A percentile compares a stretch with the other conserved stretches of the same genome.
These are phyloP conservation scores for Astropecten irregularis DNA, from an alignment of 53 echinoderm and acorn worm species.

Conservation along the genomic window DNA sequence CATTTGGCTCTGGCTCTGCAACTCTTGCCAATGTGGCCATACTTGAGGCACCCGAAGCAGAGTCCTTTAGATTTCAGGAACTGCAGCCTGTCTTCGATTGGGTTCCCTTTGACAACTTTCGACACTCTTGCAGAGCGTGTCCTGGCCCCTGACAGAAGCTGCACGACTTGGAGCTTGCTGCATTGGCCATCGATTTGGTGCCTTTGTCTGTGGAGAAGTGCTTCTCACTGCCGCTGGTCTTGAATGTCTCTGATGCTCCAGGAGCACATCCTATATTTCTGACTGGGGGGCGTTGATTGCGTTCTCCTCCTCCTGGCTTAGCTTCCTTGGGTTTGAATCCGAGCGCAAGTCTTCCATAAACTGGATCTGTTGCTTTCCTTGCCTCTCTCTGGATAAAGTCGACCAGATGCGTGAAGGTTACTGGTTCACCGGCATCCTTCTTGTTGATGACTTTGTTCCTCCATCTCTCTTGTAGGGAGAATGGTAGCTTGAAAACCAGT, in stretches of 20 bases:
- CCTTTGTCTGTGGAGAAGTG: neutral
- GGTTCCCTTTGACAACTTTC: slow-evolving; percentile 24
- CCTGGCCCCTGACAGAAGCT: slow-evolving; percentile 39
- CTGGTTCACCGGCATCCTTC: slow-evolving; percentile 4
- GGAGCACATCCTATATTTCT: slow-evolving; percentile 8
- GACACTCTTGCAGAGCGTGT: slow-evolving; percentile 48
- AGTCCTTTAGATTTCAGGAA: slow-evolving; percentile 59
- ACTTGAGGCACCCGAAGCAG: slow-evolving; percentile 64
- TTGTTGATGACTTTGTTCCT: slow-evolving; percentile 20
- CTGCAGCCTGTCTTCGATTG: slow-evolving; percentile 42
- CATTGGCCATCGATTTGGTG: neutral
- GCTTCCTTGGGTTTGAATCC: neutral
- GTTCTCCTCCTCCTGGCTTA: neutral
- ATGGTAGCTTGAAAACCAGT: slow-evolving; percentile 63
- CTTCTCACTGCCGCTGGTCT: neutral
- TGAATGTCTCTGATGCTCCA: neutral
- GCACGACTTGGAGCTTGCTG: slow-evolving; percentile 26
- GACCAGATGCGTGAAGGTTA: slow-evolving; percentile 43
- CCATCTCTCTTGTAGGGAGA: slow-evolving; percentile 62
- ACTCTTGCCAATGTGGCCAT: slow-evolving; percentile 54
- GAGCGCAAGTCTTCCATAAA: slow-evolving; percentile 29
- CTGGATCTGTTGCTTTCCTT: slow-evolving; percentile 23
- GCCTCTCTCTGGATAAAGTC: slow-evolving; percentile 22
- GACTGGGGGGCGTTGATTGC: neutral
- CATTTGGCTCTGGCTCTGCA: slow-evolving; percentile 58